Base-by-base conservation (phyloP, 2,888 invertebrate species). In the Mongoloraphidia duomilia region DNA sequence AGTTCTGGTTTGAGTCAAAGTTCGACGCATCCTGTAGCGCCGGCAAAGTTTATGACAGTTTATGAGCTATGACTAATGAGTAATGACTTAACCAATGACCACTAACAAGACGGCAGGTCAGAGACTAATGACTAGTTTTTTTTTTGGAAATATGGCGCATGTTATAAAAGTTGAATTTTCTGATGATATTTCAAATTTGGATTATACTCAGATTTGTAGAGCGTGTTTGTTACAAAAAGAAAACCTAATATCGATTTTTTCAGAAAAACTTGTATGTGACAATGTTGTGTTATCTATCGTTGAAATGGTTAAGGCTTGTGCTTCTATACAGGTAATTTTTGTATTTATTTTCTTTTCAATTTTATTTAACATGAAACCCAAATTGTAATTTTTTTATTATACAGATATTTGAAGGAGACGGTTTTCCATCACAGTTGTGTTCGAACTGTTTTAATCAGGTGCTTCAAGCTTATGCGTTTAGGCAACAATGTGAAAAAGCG, bases 221-320 rank as follows among this genome's bases (percentile, higher is more conserved):
- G 66, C 66, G 12, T 68, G 68, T 54, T 65, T 68, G 65, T 26
- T 26, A 26, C 58, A 55, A 49, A 61, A 61, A 53, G 54, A 61
- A 54, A 60, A 62, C 49, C n/a, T 42, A 17, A 42, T 14, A 26
- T 57, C 63, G 52, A 67, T 66, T 65, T 60, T 60, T 53, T 65
- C 63, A 58, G 60, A 68, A 44, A 61, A 59, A 40, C 61, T 60
- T 51, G 56, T 56, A 42, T 13, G 11, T 26, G 50, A 58, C 13
- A 58, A 57, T 47, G 57, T 59, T 47, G 52, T 17, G 2, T 17
- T 63, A 41, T 60, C 62, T 55, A 55, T 67, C 39, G 63, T 65
- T 34, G 65, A 66, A 55, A 67, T 67, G 65, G 58, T 68, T 50
- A 67, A 63, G 63, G 65, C 64, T 55, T 67, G 67, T 59, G 60